Evolutionary conservation across 1,140 invertebrate species (phyloP).

Genomic region (Littorina saxatilis): DNA sequence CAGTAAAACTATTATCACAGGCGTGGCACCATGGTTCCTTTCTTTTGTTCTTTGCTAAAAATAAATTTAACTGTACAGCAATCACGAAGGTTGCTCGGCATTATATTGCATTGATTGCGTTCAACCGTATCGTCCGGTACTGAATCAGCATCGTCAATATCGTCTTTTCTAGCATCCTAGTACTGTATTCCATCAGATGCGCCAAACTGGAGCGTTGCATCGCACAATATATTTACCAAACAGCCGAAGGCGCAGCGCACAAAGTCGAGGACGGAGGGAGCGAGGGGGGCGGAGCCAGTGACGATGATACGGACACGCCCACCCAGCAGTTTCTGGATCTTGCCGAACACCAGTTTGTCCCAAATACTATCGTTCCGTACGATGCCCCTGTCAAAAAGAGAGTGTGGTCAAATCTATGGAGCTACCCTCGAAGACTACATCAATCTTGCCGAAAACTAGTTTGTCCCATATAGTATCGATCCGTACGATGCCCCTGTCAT

Average conservation of each 20-base stretch:
- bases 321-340: conserved; percentile 92
- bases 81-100: too few species aligned
- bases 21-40: too few species aligned
- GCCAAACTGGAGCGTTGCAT: too few species aligned
- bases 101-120: too few species aligned
- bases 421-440: too few species aligned
- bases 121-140: too few species aligned
- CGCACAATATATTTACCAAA: conserved; percentile 85
- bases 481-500: conserved; percentile 80
- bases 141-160: too few species aligned
- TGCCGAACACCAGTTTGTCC: conserved; percentile 91
- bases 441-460: conserved; percentile 93
- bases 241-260: conserved; percentile 95
- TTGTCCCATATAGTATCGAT: conserved; percentile 80
- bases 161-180: background rate
- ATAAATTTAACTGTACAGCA: too few species aligned
- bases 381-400: conserved; percentile 85
- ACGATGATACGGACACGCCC: conserved; percentile 94
- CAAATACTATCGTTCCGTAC: conserved; percentile 73
- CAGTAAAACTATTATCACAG: too few species aligned
- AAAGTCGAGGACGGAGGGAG: conserved; percentile 95
- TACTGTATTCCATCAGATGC: conserved; percentile 93
- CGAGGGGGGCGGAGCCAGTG: conserved; percentile 95
- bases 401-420: too few species aligned
- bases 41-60: too few species aligned